Evolutionary conservation across 2,797 vertebrate genomes (phyloP), one percentile per base, ranked within the genome.

Genomic region (Botia almorhae): DNA sequence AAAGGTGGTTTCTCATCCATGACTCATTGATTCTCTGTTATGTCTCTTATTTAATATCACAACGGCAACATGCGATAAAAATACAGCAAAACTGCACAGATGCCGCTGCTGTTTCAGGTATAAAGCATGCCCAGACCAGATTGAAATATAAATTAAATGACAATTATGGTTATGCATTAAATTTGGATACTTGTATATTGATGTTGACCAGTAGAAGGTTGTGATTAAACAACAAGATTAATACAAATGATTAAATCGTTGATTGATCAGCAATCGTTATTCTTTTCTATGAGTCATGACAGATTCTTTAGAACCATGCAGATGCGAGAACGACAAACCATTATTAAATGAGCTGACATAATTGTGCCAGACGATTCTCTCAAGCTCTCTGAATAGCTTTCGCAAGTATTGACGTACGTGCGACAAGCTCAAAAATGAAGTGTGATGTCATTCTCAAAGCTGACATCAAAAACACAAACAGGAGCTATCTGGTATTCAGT

Each of bases 1-100:
- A 53, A 29, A 73, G 74, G 19, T 3, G 74, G 7, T 67, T 65
- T 64, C 60, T 43, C 67, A 13, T 76, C 23, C 10, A 67, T 75
- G 19, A 58, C 50, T 63, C 23, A 55, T 29, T 63, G 53, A 43
- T 50, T 48, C 14, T 63, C 33, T 29, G 11, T 2, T 50, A 73
- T 23, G 36, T n/a, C 16, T 73, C 36, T 73, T 2, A 33, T 33
- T 63, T 2, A 55, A 12, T 10, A 33, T 10, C n/a, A 23, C n/a
- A 48, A 19, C 19, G 16, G 14, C 1, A 29, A 3, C 8, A 13
- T 48, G n/a, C 21, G 26, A 17, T 10, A 46, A 65, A 75, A 43
- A 29, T 11, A 46, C 43, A 46, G 43, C 58, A 26, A 63, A 16
- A 16, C 58, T 23, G 19, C 43, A 46, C 8, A 46, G 8, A 46